phyloP scores from a whole-genome alignment of 2,113 vertebrate genomes.

The Choloepus hoffmanni region DNA sequence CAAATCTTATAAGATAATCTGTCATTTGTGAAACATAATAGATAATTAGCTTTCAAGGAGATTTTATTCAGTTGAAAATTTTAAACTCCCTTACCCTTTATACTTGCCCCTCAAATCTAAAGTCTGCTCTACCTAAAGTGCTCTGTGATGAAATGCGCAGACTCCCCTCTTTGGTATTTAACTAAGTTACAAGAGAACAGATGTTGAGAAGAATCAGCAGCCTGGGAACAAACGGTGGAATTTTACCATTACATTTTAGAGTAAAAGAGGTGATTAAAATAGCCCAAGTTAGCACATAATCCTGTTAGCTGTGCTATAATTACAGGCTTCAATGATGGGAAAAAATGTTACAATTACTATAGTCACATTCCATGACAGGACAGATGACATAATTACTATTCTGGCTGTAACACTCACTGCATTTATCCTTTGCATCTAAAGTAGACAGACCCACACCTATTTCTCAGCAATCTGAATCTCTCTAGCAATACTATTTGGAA shows the following conservation, averaged over 20 bases:
- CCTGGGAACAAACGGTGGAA: slow-evolving; percentile 76
- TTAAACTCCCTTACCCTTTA: not conserved
- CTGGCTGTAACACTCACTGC: slow-evolving; percentile 82
- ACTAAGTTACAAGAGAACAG: slow-evolving; percentile 65
- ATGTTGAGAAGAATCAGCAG: slow-evolving; percentile 70
- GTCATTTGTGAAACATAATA: not conserved
- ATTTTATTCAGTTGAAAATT: slow-evolving; percentile 16
- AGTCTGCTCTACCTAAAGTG: not conserved
- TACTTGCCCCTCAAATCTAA: not conserved
- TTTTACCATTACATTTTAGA: slow-evolving; percentile 83
- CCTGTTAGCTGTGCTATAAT: slow-evolving; percentile 90
- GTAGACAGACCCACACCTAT: slow-evolving; percentile 77
- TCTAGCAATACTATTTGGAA: slow-evolving; percentile 71
- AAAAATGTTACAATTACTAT: slow-evolving; percentile 91
- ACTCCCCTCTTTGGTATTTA: not conserved
- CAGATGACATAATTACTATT: slow-evolving; percentile 89
- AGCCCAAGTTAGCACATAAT: slow-evolving; percentile 84
- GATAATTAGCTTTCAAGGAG: slow-evolving; percentile 5
- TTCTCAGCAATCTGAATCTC: slow-evolving; percentile 68
- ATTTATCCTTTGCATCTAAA: slow-evolving; percentile 83
- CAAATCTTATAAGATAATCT: not conserved
- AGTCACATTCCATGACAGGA: slow-evolving; percentile 89
- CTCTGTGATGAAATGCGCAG: slow-evolving; percentile 17
- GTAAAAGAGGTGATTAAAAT: slow-evolving; percentile 84
- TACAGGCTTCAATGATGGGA: slow-evolving; percentile 89